Evolutionary conservation across 2,797 vertebrate genomes (phyloP), one percentile per base, ranked within the genome.

Genomic region (Acipenser transmontanus): DNA sequence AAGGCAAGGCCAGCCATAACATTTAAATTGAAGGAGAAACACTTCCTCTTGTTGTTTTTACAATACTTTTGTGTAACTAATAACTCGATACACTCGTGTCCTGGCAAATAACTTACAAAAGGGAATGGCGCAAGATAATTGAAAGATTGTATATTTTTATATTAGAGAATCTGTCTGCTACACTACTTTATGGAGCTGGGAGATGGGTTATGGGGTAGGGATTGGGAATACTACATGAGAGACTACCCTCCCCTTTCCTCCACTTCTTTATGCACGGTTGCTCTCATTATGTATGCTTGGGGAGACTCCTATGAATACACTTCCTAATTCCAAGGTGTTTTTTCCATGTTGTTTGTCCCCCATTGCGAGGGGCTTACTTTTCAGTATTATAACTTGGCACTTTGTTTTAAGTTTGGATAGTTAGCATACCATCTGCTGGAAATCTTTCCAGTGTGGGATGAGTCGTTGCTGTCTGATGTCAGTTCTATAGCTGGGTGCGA

Each of bases 371-470:
- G 64, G 64, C 51, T 52, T 57, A 12, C 54, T 54, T 34, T 65
- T 65, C 64, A 47, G 20, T 56, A 47, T 47, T 47, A 65, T 50
- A 65, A 51, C 64, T 57, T 51, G n/a, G 51, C 56, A 51, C 64
- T 65, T n/a, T 12, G n/a, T 17, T 65, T 51, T 57, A 65, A 65
- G 64, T 51, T 65, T 65, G 50, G 64, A 65, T 65, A 65, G 64
- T n/a, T 65, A 47, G 7, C 64, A n/a, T 65, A 57, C 64, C 64
- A 65, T 65, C 64, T 65, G 64, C 64, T 50, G 10, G 34, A 51
- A 65, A 56, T 34, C 20, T 65, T 65, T 34, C 64, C 64, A 14
- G 64, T 57, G 64, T 56, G 63, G 63, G 14, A 51, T 65, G 54
- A 64, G 63, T 65, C 51, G 54, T 56, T 7, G 9, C 17, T 47